Percentiles rank a stretch among this genome's conserved stretches.
phyloP scores from a whole-genome alignment of 2,113 vertebrate species.

The Pleuronectes platessa region DNA sequence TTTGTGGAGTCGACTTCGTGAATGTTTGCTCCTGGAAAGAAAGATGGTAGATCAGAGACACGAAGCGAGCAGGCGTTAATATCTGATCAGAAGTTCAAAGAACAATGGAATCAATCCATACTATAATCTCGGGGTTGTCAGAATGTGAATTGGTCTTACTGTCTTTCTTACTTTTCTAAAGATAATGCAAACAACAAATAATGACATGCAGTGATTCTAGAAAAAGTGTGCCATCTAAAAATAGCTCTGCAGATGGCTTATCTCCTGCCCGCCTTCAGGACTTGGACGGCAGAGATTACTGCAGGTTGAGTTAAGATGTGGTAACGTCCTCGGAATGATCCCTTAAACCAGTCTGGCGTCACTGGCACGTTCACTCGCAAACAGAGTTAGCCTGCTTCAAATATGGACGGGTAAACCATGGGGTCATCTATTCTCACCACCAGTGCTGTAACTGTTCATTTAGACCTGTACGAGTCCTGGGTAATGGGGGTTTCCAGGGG shows the following conservation, averaged over 20 bases:
- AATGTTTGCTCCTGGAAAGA: conserved; percentile 85
- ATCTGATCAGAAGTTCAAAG: no score
- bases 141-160: no score
- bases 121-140: no score
- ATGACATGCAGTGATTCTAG: neutral
- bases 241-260: conserved; percentile 39
- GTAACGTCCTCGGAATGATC: conserved; percentile 58
- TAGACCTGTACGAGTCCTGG: conserved; percentile 5
- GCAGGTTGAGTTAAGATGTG: conserved; percentile 36
- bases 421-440: conserved; percentile 40
- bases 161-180: no score
- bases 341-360: conserved; percentile 56
- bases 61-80: neutral
- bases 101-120: no score
- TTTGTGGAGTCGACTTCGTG: conserved; percentile 81
- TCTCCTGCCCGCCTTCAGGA: conserved; percentile 39
- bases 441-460: conserved; percentile 19
- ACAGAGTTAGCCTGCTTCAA: conserved; percentile 35
- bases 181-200: neutral
- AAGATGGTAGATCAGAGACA: neutral
- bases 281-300: conserved; percentile 63
- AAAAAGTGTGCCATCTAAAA: conserved; percentile 16
- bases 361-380: conserved; percentile 13
- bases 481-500: conserved; percentile 20
- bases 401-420: conserved; percentile 35